Evolutionary conservation across 2,797 vertebrate genomes (phyloP).

Genomic region (Danio tinwini): DNA sequence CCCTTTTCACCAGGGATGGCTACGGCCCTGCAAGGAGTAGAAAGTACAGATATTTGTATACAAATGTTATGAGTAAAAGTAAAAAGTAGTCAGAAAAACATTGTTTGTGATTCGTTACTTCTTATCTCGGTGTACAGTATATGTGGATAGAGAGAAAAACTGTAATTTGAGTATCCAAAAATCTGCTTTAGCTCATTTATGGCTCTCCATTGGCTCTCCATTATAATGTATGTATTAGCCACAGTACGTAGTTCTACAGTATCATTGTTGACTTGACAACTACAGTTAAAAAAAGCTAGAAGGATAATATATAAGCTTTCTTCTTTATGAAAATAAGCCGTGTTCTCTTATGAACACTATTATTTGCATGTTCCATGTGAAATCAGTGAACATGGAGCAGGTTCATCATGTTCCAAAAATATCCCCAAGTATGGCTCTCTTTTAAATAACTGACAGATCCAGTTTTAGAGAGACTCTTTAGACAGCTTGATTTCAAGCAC

Average conservation of each 20-base stretch:
- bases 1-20: too few relatives aligned
- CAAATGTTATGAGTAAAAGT: too few relatives aligned
- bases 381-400: slow-evolving; percentile 35
- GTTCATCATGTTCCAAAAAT: slow-evolving; percentile 40
- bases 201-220: neutral
- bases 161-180: neutral
- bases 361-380: neutral
- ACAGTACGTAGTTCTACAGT: too few relatives aligned
- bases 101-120: too few relatives aligned
- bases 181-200: neutral
- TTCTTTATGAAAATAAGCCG: neutral
- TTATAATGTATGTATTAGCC: too few relatives aligned
- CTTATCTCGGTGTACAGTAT: too few relatives aligned
- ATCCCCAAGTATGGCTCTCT: slow-evolving; percentile 28
- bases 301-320: neutral
- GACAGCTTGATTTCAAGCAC: slow-evolving; percentile 59
- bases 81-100: too few relatives aligned
- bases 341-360: neutral
- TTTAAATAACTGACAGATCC: slow-evolving; percentile 55
- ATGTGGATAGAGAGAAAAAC: neutral
- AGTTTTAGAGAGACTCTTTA: slow-evolving; percentile 51
- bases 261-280: neutral
- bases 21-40: too few relatives aligned
- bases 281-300: neutral
- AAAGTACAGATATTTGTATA: too few relatives aligned